Evolutionary conservation across 2,888 invertebrate genomes (phyloP), one percentile per base, ranked within the genome.

Genomic region (Metallyticus violacea): DNA sequence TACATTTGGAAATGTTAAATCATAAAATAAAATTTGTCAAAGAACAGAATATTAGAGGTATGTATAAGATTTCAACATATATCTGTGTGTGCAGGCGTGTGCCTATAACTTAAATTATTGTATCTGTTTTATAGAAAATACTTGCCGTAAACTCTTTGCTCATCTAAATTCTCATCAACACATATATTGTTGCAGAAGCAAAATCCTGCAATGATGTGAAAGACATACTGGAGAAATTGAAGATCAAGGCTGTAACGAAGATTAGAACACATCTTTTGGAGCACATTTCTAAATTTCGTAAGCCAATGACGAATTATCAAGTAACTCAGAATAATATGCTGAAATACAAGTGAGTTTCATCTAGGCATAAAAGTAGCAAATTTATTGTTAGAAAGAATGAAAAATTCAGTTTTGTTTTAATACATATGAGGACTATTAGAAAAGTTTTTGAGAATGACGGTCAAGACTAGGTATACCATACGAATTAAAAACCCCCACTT

Each of bases 291-390:
- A 98, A 98, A 91, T 99, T 99, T 91, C 94, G 99, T 9, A 99
- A 99, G 92, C 99, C 99, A 2, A 97, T 99, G 96, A 97, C 98
- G 0, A 99, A 99, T 92, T 99, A 99, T 93, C 99, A 99, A 93
- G 97, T 99, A 88, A 98, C 99, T 78, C 99, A 99, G 91, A 99
- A 99, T 93, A 97, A 98, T 81, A 96, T 99, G 95, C 92, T 99
- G 7, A 99, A 99, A 91, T 97, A 97, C 91, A 99, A 99, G 93
- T 93, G 90, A 91, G 90, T 89, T 28, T 40, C 1, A 62, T 4
- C n/a, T n/a, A n/a, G n/a, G n/a, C n/a, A n/a, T n/a, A n/a, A n/a
- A n/a, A n/a, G n/a, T n/a, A n/a, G n/a, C n/a, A n/a, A n/a, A n/a
- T n/a, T n/a, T n/a, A n/a, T n/a, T n/a, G n/a, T n/a, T n/a, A n/a